phyloP scores from a whole-genome alignment of 2,888 invertebrate genomes.

The Amphipyra berbera region DNA sequence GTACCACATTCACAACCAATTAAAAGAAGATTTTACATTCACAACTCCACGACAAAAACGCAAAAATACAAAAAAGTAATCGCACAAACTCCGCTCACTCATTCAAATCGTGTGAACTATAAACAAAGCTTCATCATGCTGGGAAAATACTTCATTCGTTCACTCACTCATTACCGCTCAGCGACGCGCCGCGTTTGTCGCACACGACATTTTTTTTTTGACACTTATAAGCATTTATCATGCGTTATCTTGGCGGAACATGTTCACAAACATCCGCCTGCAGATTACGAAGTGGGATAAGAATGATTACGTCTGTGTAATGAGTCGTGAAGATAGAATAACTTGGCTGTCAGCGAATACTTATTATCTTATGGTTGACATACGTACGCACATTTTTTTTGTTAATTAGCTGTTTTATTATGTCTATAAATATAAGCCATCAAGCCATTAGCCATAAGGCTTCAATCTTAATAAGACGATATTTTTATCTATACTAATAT shows the following conservation, averaged over 20 bases:
- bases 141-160: constrained; percentile 31
- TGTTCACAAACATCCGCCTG: constrained; percentile 57
- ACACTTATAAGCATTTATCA: constrained; percentile 65
- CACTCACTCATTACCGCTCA: constrained; percentile 64
- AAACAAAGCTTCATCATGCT: constrained; percentile 37
- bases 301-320: constrained; percentile 57
- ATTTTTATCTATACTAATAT: no score
- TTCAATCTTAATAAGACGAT: no score
- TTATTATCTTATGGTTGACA: constrained; percentile 6
- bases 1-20: neutral
- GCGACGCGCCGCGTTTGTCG: constrained; percentile 24
- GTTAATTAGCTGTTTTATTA: constrained; percentile 16
- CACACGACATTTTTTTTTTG: constrained; percentile 61
- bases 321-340: constrained; percentile 51
- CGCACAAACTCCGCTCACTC: constrained; percentile 1
- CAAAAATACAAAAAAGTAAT: neutral
- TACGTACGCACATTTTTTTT: constrained; percentile 4
- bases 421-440: no score
- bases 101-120: constrained; percentile 23
- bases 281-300: constrained; percentile 57
- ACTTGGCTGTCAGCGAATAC: constrained; percentile 36
- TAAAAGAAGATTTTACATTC: neutral
- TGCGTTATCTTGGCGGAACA: constrained; percentile 55
- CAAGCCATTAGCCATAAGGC: no score
- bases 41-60: neutral